Evolutionary conservation across 2,113 vertebrate genomes (phyloP), one percentile per base, ranked within the genome.

Genomic region (Malurus melanocephalus): DNA sequence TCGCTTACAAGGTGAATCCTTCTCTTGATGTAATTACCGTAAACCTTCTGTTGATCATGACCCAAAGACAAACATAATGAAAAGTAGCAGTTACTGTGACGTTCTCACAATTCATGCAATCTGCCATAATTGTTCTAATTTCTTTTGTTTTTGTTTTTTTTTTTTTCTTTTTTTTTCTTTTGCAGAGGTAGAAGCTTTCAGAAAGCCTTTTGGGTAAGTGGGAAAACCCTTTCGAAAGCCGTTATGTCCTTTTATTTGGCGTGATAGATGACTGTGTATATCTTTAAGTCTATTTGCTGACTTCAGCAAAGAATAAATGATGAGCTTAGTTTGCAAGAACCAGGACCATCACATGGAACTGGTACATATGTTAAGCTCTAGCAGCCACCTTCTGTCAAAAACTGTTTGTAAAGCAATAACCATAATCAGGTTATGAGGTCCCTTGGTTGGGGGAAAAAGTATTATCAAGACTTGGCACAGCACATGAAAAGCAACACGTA

Each of bases 111-210:
- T 98, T 98, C 98, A 98, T 98, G 98, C 98, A 98, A 99, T 99
- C 98, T 98, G 98, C 98, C 97, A 95, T 98, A 98, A 98, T 99
- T 98, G 98, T 99, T 99, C 97, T 98, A 98, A 98, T 98, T 98
- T 98, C 96, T 97, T 97, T 95, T 80, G 75, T 89, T 88, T 85
- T 92, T 87, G 35, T 89, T 62, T 95, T 95, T 94, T 98, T 98
- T 56, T 22, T 77, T 7, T 6, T 38, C 66, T 85, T 97, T 43
- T 59, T 88, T 97, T 97, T 97, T 97, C 80, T 98, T 98, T 98
- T 98, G 98, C 98, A 99, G 99, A 99, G 99, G 99, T 99, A 99
- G 99, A 99, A 99, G 98, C 98, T 99, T 99, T 98, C 97, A 98
- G 98, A 99, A 99, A 99, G 98, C 98, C 98, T 98, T 99, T 99